Conservation (phyloP, 2,888 invertebrate species). For the Neuroscelio doddi region DNA sequence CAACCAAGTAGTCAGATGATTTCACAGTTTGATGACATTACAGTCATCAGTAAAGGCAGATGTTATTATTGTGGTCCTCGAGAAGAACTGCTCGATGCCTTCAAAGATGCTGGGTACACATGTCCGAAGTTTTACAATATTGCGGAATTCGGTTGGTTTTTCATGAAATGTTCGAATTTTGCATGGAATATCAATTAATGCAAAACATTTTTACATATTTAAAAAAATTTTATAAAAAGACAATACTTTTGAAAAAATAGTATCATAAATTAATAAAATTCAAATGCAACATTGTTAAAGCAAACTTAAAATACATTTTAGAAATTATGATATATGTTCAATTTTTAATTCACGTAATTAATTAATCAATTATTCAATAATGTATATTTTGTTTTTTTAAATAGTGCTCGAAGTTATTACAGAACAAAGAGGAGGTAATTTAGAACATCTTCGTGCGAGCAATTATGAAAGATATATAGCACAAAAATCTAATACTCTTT, state of each 20-base stretch:
- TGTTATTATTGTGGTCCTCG: slow-evolving; percentile 81
- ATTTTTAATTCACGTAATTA: too few relatives aligned
- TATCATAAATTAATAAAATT: too few relatives aligned
- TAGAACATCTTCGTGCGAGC: slow-evolving; percentile 54
- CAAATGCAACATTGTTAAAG: too few relatives aligned
- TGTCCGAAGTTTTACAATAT: slow-evolving; percentile 87
- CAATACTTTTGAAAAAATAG: too few relatives aligned
- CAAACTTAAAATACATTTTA: too few relatives aligned
- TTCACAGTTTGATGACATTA: slow-evolving; percentile 82
- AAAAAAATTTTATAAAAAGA: too few relatives aligned
- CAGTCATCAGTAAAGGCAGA: slow-evolving; percentile 79
- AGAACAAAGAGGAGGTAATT: slow-evolving; percentile 73
- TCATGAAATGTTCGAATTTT: neutral
- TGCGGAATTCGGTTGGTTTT: slow-evolving; percentile 80
- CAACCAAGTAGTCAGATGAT: slow-evolving; percentile 85
- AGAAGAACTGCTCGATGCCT: slow-evolving; percentile 75
- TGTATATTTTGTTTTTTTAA: slow-evolving; percentile 47
- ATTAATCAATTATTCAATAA: too few relatives aligned
- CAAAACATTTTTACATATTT: too few relatives aligned
- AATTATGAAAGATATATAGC: slow-evolving; percentile 35
- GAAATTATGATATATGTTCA: too few relatives aligned
- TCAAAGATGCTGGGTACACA: slow-evolving; percentile 76
- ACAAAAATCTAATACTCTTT: neutral
- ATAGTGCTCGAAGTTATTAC: slow-evolving; percentile 79
- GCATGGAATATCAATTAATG: too few relatives aligned